phyloP scores from a whole-genome alignment of 2,888 invertebrate genomes.

The Lycocerus yunnanus region DNA sequence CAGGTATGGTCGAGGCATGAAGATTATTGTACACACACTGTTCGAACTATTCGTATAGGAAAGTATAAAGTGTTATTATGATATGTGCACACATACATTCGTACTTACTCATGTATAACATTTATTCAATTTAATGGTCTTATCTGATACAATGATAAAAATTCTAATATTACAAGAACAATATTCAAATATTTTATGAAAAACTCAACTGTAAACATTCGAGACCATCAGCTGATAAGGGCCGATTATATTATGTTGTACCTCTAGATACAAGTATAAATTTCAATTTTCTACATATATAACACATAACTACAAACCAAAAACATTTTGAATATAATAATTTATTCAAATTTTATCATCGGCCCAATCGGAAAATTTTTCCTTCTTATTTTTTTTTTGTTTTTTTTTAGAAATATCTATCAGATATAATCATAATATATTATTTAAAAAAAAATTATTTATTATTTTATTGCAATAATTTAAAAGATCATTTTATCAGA shows the following conservation, averaged over 20 bases:
- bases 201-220: not conserved
- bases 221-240: not conserved
- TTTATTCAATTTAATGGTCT: conserved; percentile 31
- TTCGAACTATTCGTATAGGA: conserved; percentile 45
- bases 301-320: not conserved
- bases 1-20: conserved; percentile 52
- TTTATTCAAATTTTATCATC: not conserved
- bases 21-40: conserved; percentile 38
- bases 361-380: not conserved
- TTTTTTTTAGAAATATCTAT: not conserved
- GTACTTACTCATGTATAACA: conserved; percentile 29
- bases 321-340: not conserved
- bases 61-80: conserved; percentile 55
- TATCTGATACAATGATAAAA: conserved; percentile 20
- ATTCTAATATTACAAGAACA: not conserved
- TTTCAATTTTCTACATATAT: not conserved
- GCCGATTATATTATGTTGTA: not conserved
- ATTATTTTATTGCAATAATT: not conserved
- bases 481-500: conserved; percentile 32
- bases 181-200: not conserved
- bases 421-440: not conserved
- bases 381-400: too few species aligned
- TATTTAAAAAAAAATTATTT: not conserved
- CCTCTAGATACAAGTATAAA: not conserved
- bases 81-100: conserved; percentile 55